Evolutionary conservation across 2,113 vertebrate species (phyloP), one percentile per base, ranked within the genome.

Genomic region (Phainopepla nitens): DNA sequence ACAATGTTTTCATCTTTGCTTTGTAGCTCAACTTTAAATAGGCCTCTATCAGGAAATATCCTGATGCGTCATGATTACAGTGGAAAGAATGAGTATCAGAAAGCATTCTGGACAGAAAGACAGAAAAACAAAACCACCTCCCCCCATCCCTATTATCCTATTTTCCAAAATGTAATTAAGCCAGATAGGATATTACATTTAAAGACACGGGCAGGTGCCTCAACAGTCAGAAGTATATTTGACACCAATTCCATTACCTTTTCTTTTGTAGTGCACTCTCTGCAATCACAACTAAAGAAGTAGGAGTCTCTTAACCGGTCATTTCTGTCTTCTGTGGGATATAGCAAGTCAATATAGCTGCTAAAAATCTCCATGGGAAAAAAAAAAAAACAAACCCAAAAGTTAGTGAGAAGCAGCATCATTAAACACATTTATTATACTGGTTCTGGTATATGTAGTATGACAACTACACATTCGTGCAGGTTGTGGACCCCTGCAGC

Each of bases 261-360:
- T 70, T 98, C 98, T 92, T 97, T 99, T 6, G 93, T 99, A 80
- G 96, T 87, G n/a, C 99, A 99, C 75, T 99, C 99, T 85, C 71
- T 97, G 89, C 99, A 99, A 47, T 98, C 97, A 41, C 99, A 99
- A n/a, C 94, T 98, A 53, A 99, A 99, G 97, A 99, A 99, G 62
- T 99, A 99, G 0, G 98, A 98, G 42, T 99, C 99, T 93, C 97
- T 97, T 61, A 99, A 94, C 77, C 98, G 97, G 87, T 98, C 98
- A 25, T 99, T 99, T 57, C 99, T 98, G 76, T 99, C 99, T 60
- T 99, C 99, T 35, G 99, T 99, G 29, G 99, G 98, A 86, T 99
- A 99, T 29, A 99, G 97, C 47, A 99, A 97, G 92, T 99, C 99
- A 76, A 99, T 99, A 89, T 99, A 99, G 97, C 99, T 99, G 96